Conservation (phyloP, 2,888 invertebrate genomes). For the Glyphotaelius pellucidus region DNA sequence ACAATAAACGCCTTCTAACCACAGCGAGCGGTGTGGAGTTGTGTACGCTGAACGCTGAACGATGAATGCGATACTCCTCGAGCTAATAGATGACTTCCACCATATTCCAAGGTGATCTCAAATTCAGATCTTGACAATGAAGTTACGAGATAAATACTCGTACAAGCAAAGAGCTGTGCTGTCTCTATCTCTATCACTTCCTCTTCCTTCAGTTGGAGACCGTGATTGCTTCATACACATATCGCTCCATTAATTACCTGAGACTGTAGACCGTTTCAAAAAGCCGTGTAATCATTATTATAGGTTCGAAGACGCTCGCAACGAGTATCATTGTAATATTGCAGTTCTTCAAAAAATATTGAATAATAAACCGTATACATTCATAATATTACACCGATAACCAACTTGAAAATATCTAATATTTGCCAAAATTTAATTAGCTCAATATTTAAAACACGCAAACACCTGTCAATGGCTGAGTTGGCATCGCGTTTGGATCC, state of each 20-base stretch:
- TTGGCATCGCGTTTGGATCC: too few relatives aligned
- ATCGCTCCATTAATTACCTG: background rate
- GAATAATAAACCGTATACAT: too few relatives aligned
- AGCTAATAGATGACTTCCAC: conserved; percentile 51
- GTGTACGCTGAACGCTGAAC: background rate
- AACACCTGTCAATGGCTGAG: too few relatives aligned
- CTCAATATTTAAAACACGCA: too few relatives aligned
- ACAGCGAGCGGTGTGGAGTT: background rate
- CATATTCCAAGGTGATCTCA: conserved; percentile 55
- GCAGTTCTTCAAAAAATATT: too few relatives aligned
- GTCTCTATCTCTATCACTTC: background rate
- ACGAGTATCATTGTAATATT: background rate
- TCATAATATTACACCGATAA: too few relatives aligned
- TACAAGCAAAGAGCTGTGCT: background rate
- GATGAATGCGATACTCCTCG: background rate
- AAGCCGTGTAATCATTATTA: background rate
- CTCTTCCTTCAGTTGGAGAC: background rate
- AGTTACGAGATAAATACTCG: conserved; percentile 46
- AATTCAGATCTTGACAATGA: conserved; percentile 55
- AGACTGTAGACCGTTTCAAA: background rate
- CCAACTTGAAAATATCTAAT: too few relatives aligned
- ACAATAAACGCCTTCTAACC: conserved; percentile 36
- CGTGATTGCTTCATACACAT: background rate
- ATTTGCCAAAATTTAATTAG: too few relatives aligned
- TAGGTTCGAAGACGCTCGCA: background rate